Evolutionary conservation across 1,140 invertebrate genomes (phyloP).

Genomic region (Eriocheir sinensis): DNA sequence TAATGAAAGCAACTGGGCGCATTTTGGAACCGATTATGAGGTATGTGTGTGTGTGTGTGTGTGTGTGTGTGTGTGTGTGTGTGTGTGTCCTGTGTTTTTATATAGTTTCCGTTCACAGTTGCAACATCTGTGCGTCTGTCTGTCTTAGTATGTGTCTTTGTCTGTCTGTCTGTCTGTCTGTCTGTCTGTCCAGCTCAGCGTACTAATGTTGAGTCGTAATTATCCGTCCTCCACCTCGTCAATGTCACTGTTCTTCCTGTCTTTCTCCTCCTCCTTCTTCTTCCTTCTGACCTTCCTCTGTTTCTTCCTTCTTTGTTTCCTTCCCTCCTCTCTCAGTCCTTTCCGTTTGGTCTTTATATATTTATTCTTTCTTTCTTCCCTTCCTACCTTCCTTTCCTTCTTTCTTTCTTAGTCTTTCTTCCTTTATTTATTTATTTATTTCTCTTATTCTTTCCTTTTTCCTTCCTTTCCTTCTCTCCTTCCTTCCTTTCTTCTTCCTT

Average conservation of each 20-base stretch:
- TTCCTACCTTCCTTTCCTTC: neutral
- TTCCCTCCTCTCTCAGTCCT: no score
- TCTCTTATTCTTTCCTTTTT: neutral
- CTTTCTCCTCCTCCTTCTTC: no score
- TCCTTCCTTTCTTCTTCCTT: neutral
- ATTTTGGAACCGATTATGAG: neutral
- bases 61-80: neutral
- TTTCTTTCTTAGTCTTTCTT: neutral
- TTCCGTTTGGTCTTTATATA: no score
- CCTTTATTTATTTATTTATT: neutral
- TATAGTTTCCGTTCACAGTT: neutral
- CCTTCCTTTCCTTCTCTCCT: neutral
- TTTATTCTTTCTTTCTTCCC: no score
- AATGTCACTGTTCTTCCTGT: no score
- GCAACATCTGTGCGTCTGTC: neutral
- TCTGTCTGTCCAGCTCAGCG: no score
- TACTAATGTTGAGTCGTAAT: no score
- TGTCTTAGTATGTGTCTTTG: neutral
- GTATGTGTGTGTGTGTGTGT: slow-evolving; percentile 11
- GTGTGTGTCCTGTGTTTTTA: neutral
- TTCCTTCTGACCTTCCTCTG: no score
- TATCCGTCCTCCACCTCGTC: no score
- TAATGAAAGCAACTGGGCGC: neutral
- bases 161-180: neutral
- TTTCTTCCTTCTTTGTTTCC: no score